A percentile compares a stretch with the other conserved stretches of the same genome.
Evolutionary conservation across 2,797 vertebrate species (phyloP).

Genomic region (Molothrus aeneus): DNA sequence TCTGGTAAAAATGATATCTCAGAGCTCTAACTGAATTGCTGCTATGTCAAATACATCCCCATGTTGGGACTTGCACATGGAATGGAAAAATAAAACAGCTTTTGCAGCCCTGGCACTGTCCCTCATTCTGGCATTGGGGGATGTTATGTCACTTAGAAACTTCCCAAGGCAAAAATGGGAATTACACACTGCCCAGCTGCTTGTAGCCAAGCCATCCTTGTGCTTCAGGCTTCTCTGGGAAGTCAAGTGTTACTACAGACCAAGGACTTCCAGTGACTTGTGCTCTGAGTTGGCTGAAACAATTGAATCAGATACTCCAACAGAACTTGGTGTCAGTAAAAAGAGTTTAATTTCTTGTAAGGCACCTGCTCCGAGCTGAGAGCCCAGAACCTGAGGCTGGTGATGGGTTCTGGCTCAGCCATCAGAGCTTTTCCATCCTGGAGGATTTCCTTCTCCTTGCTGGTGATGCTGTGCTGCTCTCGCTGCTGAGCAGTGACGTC

Average conservation of each 20-base stretch:
- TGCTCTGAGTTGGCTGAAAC: neutral
- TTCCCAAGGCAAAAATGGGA: neutral
- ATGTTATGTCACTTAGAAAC: neutral
- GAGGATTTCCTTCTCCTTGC: neutral
- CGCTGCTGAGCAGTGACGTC: neutral
- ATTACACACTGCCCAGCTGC: neutral
- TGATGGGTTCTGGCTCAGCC: accelerated
- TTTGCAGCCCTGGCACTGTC: neutral
- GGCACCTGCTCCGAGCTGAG: neutral
- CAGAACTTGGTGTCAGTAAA: neutral
- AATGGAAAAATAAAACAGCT: slow-evolving; percentile 35
- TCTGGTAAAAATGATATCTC: neutral
- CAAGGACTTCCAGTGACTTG: neutral
- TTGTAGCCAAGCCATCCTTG: neutral
- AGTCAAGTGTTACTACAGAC: neutral
- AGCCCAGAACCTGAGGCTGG: neutral
- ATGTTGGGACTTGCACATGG: neutral
- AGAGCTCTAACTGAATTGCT: neutral
- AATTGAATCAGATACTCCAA: neutral
- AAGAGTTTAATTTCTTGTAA: neutral
- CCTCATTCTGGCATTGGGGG: neutral
- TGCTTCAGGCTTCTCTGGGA: neutral
- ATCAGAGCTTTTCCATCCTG: neutral
- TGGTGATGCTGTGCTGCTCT: accelerated
- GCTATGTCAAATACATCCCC: neutral